Conservation (phyloP, 2,888 invertebrate genomes). For the Sacculina carcini region DNA sequence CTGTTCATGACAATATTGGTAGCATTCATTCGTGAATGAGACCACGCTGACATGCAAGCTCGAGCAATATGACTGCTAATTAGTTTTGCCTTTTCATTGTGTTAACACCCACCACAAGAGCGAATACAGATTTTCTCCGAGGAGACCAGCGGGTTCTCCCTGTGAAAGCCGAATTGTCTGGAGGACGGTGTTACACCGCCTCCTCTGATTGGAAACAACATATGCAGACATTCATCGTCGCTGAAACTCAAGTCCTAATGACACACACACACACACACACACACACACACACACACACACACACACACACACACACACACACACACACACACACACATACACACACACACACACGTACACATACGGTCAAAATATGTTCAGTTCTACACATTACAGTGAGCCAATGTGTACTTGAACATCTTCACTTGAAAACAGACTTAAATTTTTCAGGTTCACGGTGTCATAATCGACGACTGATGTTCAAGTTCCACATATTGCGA, state of each 20-base stretch:
- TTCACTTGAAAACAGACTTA: too few species aligned
- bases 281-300: not conserved
- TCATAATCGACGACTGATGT: too few species aligned
- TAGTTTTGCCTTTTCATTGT: too few species aligned
- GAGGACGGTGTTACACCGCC: conserved; percentile 54
- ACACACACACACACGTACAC: too few species aligned
- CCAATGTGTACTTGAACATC: too few species aligned
- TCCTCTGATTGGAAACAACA: conserved; percentile 64
- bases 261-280: too few species aligned
- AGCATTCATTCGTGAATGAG: not conserved
- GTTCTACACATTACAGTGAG: too few species aligned
- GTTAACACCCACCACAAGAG: conserved; percentile 32
- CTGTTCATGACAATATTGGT: not conserved
- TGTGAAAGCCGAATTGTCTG: conserved; percentile 59
- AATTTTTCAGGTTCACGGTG: too few species aligned
- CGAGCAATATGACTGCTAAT: conserved; percentile 15
- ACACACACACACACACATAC: too few species aligned
- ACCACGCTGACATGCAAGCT: conserved; percentile 5
- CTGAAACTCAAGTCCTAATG: conserved; percentile 60
- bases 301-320: too few species aligned
- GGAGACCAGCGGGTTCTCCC: conserved; percentile 39
- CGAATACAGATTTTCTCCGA: conserved; percentile 52
- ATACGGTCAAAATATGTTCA: too few species aligned
- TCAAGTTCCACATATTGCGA: not conserved
- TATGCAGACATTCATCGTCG: conserved; percentile 50